Percentiles rank a stretch among this genome's conserved stretches.
Evolutionary conservation across 2,888 invertebrate species (phyloP).

Genomic region (Stenichneumon culpator): DNA sequence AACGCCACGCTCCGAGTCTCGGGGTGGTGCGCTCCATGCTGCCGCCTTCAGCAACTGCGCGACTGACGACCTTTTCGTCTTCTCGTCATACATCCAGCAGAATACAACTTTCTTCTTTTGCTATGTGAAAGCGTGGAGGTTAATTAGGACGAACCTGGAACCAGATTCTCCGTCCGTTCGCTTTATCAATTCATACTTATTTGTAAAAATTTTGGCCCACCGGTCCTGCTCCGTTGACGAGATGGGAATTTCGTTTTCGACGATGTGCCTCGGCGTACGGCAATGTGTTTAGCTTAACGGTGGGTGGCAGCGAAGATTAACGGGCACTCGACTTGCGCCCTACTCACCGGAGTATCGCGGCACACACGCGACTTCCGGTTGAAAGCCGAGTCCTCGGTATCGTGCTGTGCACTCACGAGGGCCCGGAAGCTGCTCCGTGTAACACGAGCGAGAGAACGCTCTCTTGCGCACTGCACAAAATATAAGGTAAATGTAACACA

Average conservation of each 20-base stretch:
- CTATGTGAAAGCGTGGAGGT: too few species aligned
- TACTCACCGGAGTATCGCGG: background rate
- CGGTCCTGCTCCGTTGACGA: background rate
- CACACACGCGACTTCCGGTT: conserved; percentile 48
- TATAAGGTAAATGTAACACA: conserved; percentile 50
- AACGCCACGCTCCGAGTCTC: background rate
- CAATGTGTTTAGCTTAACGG: background rate
- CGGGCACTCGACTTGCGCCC: background rate
- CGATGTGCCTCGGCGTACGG: background rate
- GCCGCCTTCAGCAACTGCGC: background rate
- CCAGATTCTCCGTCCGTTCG: background rate
- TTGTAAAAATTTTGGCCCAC: background rate
- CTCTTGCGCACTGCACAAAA: conserved; percentile 30
- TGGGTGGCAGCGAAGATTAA: background rate
- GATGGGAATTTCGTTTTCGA: background rate
- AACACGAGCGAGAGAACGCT: conserved; percentile 48
- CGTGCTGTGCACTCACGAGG: background rate
- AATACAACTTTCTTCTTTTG: background rate
- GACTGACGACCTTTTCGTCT: conserved; percentile 1
- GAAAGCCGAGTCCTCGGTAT: conserved; percentile 48
- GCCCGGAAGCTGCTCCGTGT: conserved; percentile 54
- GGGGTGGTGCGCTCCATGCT: too few species aligned
- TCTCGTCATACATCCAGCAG: background rate
- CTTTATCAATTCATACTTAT: background rate
- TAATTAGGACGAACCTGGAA: too few species aligned